Percentiles rank a stretch among this genome's conserved stretches.
Conservation (phyloP, 2,888 invertebrate genomes). For the Himalopsyche tibetana region DNA sequence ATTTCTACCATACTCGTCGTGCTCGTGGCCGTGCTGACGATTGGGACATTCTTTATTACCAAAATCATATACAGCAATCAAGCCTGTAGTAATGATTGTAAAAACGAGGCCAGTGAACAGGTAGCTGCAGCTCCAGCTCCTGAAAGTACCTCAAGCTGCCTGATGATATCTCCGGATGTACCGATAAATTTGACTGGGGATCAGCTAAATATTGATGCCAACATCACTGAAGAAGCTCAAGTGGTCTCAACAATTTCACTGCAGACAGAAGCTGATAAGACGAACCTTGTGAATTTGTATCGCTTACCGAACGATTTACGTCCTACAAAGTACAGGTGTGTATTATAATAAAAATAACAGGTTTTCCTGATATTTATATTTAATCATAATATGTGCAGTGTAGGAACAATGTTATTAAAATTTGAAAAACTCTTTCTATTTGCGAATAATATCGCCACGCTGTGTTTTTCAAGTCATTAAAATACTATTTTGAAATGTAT, state of each 20-base stretch:
- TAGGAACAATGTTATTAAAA: no score
- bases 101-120: background rate
- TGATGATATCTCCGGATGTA: background rate
- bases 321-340: background rate
- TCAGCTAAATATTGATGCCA: background rate
- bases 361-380: no score
- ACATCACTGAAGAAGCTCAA: background rate
- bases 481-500: no score
- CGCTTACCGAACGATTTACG: background rate
- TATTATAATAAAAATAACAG: background rate
- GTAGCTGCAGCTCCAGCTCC: background rate
- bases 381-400: no score
- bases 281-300: background rate
- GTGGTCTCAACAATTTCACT: conserved; percentile 3
- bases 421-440: no score
- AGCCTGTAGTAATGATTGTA: no score
- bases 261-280: background rate
- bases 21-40: no score
- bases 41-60: no score
- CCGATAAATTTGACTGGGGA: background rate
- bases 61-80: no score
- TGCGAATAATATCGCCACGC: no score
- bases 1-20: no score
- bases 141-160: background rate
- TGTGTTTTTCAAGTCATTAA: no score